Percentiles rank a stretch among this genome's conserved stretches.
Evolutionary conservation across 2,797 vertebrate genomes (phyloP).

Genomic region (Australoheros facetus): DNA sequence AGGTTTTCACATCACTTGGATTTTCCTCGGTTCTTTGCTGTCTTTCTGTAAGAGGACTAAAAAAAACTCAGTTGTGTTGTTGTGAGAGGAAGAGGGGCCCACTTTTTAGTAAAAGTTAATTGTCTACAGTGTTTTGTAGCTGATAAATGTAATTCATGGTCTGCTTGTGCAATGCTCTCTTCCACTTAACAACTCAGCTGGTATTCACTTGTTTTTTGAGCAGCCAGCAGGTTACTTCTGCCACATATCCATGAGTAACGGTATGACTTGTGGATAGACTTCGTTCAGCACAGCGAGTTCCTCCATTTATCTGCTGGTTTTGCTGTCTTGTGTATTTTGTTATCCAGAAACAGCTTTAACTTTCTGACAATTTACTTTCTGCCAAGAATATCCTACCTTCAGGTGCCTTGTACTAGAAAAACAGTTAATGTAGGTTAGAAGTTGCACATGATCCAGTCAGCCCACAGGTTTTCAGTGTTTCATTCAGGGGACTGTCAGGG

Average conservation of each 20-base stretch:
- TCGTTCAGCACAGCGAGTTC: neutral
- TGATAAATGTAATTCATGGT: neutral
- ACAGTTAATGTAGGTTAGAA: neutral
- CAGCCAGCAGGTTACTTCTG: slow-evolving; percentile 49
- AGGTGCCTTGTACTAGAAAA: neutral
- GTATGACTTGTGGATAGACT: slow-evolving; percentile 31
- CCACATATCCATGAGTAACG: slow-evolving; percentile 62
- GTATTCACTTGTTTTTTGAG: slow-evolving; percentile 40
- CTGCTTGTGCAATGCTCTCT: slow-evolving; percentile 10
- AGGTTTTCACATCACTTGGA: slow-evolving; percentile 40
- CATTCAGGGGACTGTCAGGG: neutral
- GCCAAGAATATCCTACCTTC: neutral
- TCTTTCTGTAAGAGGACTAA: slow-evolving; percentile 2
- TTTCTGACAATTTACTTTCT: neutral
- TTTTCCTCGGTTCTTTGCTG: slow-evolving; percentile 24
- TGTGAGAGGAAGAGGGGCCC: neutral
- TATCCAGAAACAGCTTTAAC: neutral
- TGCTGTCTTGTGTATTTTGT: neutral
- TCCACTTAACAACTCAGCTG: slow-evolving; percentile 15
- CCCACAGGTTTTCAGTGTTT: neutral
- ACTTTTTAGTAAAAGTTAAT: neutral
- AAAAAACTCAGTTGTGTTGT: slow-evolving; percentile 10
- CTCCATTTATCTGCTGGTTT: neutral
- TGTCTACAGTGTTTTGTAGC: neutral
- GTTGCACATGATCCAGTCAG: neutral